Evolutionary conservation across 2,888 invertebrate genomes (phyloP).

Genomic region (Syritta pipiens): DNA sequence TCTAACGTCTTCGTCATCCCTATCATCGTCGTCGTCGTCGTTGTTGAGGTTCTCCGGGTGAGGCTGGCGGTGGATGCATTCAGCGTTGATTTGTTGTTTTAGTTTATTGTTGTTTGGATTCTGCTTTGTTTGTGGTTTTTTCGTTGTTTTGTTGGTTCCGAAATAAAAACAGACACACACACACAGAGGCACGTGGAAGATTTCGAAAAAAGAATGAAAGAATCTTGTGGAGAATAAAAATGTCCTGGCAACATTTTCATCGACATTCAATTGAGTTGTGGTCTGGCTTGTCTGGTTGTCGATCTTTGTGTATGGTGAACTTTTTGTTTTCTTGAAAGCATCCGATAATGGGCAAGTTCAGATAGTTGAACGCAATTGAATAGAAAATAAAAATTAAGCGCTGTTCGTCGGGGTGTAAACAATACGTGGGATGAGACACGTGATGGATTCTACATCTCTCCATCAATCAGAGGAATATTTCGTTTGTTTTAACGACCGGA

Average conservation of each 20-base stretch:
- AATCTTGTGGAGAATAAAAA: constrained; percentile 39
- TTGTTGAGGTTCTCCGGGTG: constrained; percentile 8
- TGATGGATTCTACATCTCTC: constrained; percentile 42
- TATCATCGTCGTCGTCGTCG: constrained; percentile 20
- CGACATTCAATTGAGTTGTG: constrained; percentile 27
- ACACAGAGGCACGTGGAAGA: background rate
- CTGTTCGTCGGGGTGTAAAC: constrained; percentile 18
- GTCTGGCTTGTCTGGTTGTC: too few relatives aligned
- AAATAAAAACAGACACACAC: constrained; percentile 21
- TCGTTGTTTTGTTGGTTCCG: constrained; percentile 9
- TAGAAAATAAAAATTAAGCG: constrained; percentile 16
- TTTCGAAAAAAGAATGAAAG: background rate
- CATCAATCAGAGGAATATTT: constrained; percentile 11
- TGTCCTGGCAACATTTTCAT: constrained; percentile 53
- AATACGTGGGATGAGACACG: constrained; percentile 10
- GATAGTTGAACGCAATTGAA: constrained; percentile 7
- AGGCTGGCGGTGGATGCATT: background rate
- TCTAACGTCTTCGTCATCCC: constrained; percentile 17
- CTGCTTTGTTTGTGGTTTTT: constrained; percentile 44
- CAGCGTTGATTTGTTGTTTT: constrained; percentile 27
- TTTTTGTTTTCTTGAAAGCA: constrained; percentile 38
- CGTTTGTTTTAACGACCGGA: background rate
- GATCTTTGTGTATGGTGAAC: too few relatives aligned
- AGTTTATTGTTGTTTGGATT: constrained; percentile 63
- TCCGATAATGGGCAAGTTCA: constrained; percentile 30